A percentile compares a stretch with the other conserved stretches of the same genome.
phyloP scores from a whole-genome alignment of 1,140 invertebrate genomes.

The Cyclina sinensis region DNA sequence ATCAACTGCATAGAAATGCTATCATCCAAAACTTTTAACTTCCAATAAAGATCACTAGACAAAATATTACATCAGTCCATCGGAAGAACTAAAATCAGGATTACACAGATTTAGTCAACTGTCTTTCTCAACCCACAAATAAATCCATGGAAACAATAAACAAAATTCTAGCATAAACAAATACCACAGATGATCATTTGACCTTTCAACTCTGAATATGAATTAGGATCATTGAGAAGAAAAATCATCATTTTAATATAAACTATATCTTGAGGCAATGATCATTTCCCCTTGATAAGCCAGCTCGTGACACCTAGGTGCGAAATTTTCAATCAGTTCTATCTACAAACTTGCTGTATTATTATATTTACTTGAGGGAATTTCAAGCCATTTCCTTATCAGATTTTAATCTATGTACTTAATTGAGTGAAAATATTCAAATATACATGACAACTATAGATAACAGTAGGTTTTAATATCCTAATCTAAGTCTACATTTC shows the following conservation, averaged over 20 bases:
- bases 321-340: conserved; percentile 19
- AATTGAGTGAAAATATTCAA: conserved; percentile 8
- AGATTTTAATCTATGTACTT: not conserved
- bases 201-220: not conserved
- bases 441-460: conserved; percentile 12
- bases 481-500: too few relatives aligned
- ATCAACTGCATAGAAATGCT: too few relatives aligned
- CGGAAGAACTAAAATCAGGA: too few relatives aligned
- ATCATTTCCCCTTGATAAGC: conserved; percentile 5
- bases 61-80: too few relatives aligned
- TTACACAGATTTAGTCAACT: too few relatives aligned
- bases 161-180: too few relatives aligned
- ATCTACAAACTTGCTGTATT: not conserved
- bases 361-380: not conserved
- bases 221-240: not conserved
- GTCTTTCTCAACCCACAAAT: too few relatives aligned
- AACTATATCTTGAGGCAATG: conserved; percentile 1
- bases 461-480: too few relatives aligned
- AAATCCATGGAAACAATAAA: too few relatives aligned
- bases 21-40: too few relatives aligned
- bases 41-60: too few relatives aligned
- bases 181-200: too few relatives aligned
- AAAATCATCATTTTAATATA: conserved; percentile 18
- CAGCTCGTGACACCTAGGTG: not conserved
- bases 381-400: not conserved